A percentile compares a stretch with the other conserved stretches of the same genome.
Conservation (phyloP, 1,140 invertebrate genomes). For the Hylaeus anthracinus region DNA sequence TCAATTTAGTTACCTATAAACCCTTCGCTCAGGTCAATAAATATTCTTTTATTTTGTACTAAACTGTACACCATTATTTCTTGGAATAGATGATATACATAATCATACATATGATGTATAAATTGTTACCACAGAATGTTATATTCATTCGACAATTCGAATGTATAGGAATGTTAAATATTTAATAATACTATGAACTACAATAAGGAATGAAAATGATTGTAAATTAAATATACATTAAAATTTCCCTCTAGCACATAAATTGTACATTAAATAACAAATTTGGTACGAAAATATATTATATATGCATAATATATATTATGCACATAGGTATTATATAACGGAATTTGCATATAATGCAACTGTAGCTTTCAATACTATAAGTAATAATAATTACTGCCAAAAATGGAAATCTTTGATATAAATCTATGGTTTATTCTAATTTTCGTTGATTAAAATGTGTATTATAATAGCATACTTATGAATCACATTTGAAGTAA, state of each 20-base stretch:
- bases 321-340: background rate
- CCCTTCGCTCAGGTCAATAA: slow-evolving; percentile 34
- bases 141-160: slow-evolving; percentile 34
- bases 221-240: slow-evolving; percentile 22
- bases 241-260: background rate
- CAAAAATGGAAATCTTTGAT: background rate
- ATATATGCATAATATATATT: no score
- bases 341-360: slow-evolving; percentile 29
- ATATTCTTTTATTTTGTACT: slow-evolving; percentile 45
- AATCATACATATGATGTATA: slow-evolving; percentile 44
- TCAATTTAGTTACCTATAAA: slow-evolving; percentile 12
- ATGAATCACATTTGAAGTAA: slow-evolving; percentile 23
- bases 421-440: background rate
- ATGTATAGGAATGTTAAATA: slow-evolving; percentile 45
- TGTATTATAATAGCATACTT: background rate
- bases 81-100: slow-evolving; percentile 35
- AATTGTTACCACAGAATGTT: slow-evolving; percentile 31
- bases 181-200: slow-evolving; percentile 20
- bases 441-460: slow-evolving; percentile 11
- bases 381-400: slow-evolving; percentile 3
- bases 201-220: slow-evolving; percentile 4
- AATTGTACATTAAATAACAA: slow-evolving; percentile 32
- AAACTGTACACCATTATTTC: slow-evolving; percentile 54
- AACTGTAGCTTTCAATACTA: slow-evolving; percentile 21
- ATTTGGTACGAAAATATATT: slow-evolving; percentile 30